These are phyloP conservation scores for Hippolais icterina DNA, from an alignment of 2,113 vertebrate species.

Conservation along the genomic window DNA sequence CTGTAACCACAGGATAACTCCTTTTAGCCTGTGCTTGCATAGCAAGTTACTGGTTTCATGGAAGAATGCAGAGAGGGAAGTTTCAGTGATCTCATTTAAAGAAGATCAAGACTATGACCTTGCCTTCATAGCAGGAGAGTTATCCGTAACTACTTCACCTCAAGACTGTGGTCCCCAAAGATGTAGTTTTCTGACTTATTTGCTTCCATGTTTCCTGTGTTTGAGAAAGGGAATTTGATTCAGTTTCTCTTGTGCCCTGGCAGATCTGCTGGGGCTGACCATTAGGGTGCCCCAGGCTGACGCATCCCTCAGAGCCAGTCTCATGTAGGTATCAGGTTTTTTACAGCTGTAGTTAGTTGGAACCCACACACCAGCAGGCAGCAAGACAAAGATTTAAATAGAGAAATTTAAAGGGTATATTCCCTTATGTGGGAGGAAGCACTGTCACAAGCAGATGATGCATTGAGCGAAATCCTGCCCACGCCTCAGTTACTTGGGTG, in stretches of 20 bases:
- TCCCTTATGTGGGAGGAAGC: background rate
- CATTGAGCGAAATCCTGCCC: background rate
- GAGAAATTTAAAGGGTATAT: background rate
- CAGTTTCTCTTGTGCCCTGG: background rate
- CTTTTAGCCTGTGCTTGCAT: background rate
- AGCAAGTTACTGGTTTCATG: background rate
- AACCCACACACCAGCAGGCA: background rate
- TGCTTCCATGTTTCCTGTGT: background rate
- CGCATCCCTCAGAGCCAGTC: background rate
- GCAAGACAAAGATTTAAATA: background rate
- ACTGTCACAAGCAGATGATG: slow-evolving; percentile 1
- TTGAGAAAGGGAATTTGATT: background rate
- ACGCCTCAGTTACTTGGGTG: background rate
- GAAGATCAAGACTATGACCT: background rate
- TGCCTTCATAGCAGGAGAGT: background rate
- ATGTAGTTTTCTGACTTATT: background rate
- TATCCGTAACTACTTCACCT: background rate
- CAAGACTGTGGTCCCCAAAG: background rate
- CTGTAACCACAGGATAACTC: background rate
- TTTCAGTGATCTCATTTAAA: background rate
- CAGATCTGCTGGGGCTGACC: background rate
- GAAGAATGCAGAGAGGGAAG: background rate
- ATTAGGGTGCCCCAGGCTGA: background rate
- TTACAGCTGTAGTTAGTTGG: background rate
- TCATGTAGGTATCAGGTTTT: background rate